phyloP scores from a whole-genome alignment of 2,797 vertebrate species.

The Miopithecus talapoin region DNA sequence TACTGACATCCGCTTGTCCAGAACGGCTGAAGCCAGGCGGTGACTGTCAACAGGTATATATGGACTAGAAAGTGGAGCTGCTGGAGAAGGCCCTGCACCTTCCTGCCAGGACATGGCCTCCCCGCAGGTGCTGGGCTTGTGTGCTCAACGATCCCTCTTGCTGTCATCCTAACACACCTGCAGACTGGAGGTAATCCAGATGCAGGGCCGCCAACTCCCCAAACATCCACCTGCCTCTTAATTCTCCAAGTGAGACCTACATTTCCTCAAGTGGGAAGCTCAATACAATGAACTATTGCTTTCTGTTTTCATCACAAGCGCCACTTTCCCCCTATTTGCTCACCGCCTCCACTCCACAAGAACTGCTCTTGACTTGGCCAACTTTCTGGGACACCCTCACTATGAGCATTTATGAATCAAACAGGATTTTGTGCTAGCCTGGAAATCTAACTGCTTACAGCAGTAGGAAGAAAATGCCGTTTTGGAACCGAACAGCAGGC shows the following conservation, averaged over 20 bases:
- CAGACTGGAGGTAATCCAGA: background rate
- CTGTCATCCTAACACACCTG: background rate
- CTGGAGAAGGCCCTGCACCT: background rate
- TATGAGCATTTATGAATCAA: background rate
- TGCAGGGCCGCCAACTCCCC: background rate
- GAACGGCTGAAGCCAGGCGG: background rate
- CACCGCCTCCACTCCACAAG: no score
- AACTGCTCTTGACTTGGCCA: no score
- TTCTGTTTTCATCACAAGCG: background rate
- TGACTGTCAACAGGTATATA: background rate
- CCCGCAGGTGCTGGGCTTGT: background rate
- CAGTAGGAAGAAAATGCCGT: background rate
- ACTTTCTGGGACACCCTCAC: background rate
- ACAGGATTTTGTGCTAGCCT: background rate
- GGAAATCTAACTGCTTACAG: background rate
- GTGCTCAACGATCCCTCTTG: background rate
- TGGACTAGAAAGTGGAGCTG: no score
- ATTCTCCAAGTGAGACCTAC: background rate
- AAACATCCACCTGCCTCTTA: background rate
- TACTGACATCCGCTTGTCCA: background rate
- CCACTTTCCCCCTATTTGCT: background rate
- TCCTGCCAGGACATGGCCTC: background rate
- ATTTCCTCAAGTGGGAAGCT: background rate
- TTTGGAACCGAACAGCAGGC: background rate
- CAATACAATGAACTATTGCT: accelerated